Evolutionary conservation across 2,888 invertebrate species (phyloP).

Genomic region (Amorpha juglandis): DNA sequence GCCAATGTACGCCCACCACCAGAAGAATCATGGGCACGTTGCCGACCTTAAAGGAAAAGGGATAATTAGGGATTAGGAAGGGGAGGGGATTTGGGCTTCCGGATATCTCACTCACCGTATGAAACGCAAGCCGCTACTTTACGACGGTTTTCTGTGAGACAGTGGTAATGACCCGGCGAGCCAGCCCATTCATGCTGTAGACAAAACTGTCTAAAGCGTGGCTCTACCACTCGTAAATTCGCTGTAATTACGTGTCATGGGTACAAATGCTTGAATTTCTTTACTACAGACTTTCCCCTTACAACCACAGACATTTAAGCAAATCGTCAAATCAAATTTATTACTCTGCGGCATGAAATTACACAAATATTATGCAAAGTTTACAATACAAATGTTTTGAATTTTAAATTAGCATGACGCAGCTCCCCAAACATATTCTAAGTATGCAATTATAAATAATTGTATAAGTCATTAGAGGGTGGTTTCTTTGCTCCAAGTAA

Average conservation of each 20-base stretch:
- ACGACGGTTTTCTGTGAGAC: too few species aligned
- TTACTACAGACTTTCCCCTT: neutral
- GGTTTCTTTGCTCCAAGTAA: conserved; percentile 63
- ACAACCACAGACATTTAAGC: neutral
- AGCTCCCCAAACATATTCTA: conserved; percentile 41
- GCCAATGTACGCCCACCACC: too few species aligned
- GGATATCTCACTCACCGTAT: too few species aligned
- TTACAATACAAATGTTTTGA: conserved; percentile 41
- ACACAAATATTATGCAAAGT: conserved; percentile 24
- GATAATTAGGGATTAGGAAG: too few species aligned
- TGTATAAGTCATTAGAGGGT: conserved; percentile 63
- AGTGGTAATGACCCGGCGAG: too few species aligned
- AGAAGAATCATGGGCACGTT: too few species aligned
- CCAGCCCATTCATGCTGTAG: too few species aligned
- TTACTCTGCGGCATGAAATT: neutral
- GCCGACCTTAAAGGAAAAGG: too few species aligned
- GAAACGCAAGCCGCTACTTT: too few species aligned
- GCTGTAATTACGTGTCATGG: neutral
- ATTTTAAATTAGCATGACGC: conserved; percentile 48
- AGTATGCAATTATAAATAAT: conserved; percentile 69
- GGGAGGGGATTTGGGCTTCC: too few species aligned
- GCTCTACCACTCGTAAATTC: too few species aligned
- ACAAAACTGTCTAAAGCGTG: too few species aligned
- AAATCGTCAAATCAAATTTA: neutral
- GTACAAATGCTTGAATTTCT: neutral